Evolutionary conservation across 92 coral and sea anemone genomes (phyloP).

Genomic region (Plumapathes pennacea): DNA sequence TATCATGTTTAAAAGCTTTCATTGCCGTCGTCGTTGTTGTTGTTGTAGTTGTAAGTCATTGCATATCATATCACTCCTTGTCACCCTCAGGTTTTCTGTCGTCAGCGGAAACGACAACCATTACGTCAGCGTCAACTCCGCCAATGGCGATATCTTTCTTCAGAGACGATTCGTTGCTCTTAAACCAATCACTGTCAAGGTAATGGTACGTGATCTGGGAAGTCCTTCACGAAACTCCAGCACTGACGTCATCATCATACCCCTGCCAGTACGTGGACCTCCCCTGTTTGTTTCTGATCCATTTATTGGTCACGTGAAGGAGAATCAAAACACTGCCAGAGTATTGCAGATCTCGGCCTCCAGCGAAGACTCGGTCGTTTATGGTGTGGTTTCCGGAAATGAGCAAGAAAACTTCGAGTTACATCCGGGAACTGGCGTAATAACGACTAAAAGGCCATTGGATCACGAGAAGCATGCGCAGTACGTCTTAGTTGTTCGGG

Average conservation of each 20-base stretch:
- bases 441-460: slow-evolving; percentile 59
- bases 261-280: slow-evolving; percentile 70
- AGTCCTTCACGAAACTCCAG: slow-evolving; percentile 55
- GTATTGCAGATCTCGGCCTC: slow-evolving; percentile 63
- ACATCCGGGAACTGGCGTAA: slow-evolving; percentile 67
- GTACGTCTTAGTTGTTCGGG: slow-evolving; percentile 74
- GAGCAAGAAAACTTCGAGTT: slow-evolving; percentile 54
- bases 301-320: slow-evolving; percentile 50
- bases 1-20: no score
- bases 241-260: slow-evolving; percentile 41
- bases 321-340: slow-evolving; percentile 62
- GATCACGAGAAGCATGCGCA: slow-evolving; percentile 71
- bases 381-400: slow-evolving; percentile 62
- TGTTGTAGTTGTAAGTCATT: no score
- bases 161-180: slow-evolving; percentile 45
- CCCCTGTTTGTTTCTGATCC: slow-evolving; percentile 72
- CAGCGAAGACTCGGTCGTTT: slow-evolving; percentile 77
- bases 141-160: slow-evolving; percentile 51
- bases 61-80: neutral
- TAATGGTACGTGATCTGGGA: slow-evolving; percentile 89
- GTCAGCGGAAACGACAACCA: slow-evolving; percentile 45
- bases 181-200: slow-evolving; percentile 50
- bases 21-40: no score
- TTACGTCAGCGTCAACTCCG: slow-evolving; percentile 50
- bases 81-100: slow-evolving; percentile 39